Conservation (phyloP, 2,113 vertebrate genomes). For the Gobiocypris rarus region DNA sequence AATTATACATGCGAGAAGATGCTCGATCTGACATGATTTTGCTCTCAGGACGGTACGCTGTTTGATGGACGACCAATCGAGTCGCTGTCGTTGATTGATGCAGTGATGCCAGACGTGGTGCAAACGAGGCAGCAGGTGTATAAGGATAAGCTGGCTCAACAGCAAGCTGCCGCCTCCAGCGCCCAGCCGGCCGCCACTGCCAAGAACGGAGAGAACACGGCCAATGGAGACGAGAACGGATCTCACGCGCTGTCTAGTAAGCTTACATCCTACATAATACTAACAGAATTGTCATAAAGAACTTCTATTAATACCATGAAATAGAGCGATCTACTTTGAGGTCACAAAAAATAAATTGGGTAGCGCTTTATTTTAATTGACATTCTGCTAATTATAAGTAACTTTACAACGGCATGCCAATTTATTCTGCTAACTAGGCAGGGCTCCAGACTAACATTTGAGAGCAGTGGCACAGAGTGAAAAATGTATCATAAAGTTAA, state of each 20-base stretch:
- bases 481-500: too few relatives aligned
- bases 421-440: too few relatives aligned
- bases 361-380: too few relatives aligned
- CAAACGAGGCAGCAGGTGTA: conserved; percentile 97
- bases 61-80: conserved; percentile 97
- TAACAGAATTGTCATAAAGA: background rate
- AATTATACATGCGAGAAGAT: background rate
- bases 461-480: too few relatives aligned
- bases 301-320: background rate
- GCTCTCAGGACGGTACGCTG: conserved; percentile 86
- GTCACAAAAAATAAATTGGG: background rate
- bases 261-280: conserved; percentile 52
- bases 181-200: conserved; percentile 77
- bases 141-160: conserved; percentile 95
- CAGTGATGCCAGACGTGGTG: conserved; percentile 97
- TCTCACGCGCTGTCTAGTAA: conserved; percentile 93
- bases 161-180: conserved; percentile 85
- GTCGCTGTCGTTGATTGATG: conserved; percentile 96
- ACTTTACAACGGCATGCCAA: too few relatives aligned
- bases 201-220: conserved; percentile 95
- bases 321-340: background rate
- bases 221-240: conserved; percentile 96
- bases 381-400: too few relatives aligned
- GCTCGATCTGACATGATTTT: background rate
- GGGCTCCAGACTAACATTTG: too few relatives aligned